phyloP scores from a whole-genome alignment of 2,888 invertebrate species.

The Pocota personata region DNA sequence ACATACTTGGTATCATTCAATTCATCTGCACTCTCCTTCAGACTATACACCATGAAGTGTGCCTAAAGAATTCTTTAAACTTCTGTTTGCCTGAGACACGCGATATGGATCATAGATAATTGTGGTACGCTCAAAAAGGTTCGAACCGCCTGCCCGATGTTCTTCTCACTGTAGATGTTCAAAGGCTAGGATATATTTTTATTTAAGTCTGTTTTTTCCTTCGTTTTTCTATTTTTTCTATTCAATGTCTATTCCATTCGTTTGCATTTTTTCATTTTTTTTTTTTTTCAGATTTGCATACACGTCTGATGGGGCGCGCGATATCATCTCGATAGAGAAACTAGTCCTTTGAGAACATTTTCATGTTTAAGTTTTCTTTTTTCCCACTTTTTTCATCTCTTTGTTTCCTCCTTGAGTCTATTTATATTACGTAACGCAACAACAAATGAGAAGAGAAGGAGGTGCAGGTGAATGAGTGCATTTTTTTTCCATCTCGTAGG shows the following conservation, averaged over 20 bases:
- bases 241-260: not conserved
- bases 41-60: too few relatives aligned
- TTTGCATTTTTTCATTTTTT: constrained; percentile 1
- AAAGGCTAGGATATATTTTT: too few relatives aligned
- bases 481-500: not conserved
- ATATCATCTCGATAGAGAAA: constrained; percentile 54
- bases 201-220: too few relatives aligned
- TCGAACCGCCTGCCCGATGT: too few relatives aligned
- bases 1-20: too few relatives aligned
- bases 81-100: too few relatives aligned
- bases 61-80: too few relatives aligned
- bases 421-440: constrained; percentile 54
- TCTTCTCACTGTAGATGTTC: too few relatives aligned
- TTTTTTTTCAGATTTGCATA: not conserved
- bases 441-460: not conserved
- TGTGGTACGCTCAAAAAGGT: too few relatives aligned
- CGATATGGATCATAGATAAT: too few relatives aligned
- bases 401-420: constrained; percentile 30
- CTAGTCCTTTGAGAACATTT: constrained; percentile 54
- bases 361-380: constrained; percentile 28
- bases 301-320: constrained; percentile 16
- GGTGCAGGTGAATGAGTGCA: constrained; percentile 25
- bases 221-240: not conserved
- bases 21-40: too few relatives aligned
- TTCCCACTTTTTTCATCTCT: not conserved